These are phyloP conservation scores for Cotesia congregata DNA, from an alignment of 2,888 invertebrate genomes.

Conservation along the genomic window DNA sequence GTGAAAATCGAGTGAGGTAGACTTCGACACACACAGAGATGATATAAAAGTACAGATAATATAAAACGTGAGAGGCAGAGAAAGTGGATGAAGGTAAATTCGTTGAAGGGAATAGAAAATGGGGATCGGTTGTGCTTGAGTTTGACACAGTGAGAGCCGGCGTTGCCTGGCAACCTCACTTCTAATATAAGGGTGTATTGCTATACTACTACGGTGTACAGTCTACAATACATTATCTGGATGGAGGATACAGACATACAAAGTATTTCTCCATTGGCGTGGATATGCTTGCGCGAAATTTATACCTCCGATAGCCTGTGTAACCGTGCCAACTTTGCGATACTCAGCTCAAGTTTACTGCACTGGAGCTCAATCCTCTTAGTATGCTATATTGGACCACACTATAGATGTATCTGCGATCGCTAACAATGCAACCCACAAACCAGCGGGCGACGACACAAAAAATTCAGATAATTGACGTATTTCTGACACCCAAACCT, in stretches of 20 bases:
- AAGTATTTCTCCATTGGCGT: slow-evolving; percentile 48
- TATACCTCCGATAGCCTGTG: slow-evolving; percentile 51
- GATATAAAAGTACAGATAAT: slow-evolving; percentile 15
- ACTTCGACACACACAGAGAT: slow-evolving; percentile 21
- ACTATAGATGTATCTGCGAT: too few relatives aligned
- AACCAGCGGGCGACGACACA: too few relatives aligned
- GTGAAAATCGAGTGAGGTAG: slow-evolving; percentile 35
- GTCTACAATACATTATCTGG: too few relatives aligned
- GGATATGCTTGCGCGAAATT: slow-evolving; percentile 62
- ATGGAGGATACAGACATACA: background rate
- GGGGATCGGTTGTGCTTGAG: slow-evolving; percentile 56
- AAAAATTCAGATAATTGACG: too few relatives aligned
- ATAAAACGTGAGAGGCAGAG: slow-evolving; percentile 1
- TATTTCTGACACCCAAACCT: too few relatives aligned
- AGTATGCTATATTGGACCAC: background rate
- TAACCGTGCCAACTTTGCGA: slow-evolving; percentile 38
- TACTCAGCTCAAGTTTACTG: slow-evolving; percentile 12
- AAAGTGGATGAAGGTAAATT: slow-evolving; percentile 32
- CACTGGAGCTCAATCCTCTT: slow-evolving; percentile 2
- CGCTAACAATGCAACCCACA: too few relatives aligned
- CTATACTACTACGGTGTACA: too few relatives aligned
- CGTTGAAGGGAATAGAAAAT: slow-evolving; percentile 43
- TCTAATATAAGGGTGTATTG: slow-evolving; percentile 58
- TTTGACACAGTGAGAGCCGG: slow-evolving; percentile 68
- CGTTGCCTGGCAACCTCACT: slow-evolving; percentile 66